Percentiles rank a stretch among this genome's conserved stretches.
Conservation (phyloP, 2,113 vertebrate species). For the Sinocyclocheilus maitianheensis region DNA sequence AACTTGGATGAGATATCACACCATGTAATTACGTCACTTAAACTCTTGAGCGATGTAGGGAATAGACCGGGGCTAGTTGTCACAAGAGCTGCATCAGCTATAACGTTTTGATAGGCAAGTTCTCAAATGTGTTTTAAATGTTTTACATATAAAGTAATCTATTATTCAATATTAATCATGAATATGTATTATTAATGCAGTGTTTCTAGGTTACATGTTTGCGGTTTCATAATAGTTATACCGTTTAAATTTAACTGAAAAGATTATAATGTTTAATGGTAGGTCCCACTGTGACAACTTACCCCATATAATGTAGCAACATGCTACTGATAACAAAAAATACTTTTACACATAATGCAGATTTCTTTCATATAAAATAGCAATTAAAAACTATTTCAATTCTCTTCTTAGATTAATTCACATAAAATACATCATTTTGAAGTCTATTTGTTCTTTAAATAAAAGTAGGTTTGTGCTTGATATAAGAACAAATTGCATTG, state of each 20-base stretch:
- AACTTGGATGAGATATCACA: too few relatives aligned
- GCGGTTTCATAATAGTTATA: neutral
- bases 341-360: neutral
- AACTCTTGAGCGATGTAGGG: too few relatives aligned
- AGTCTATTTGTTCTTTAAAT: neutral
- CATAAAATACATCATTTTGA: neutral
- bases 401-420: neutral
- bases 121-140: too few relatives aligned
- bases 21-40: too few relatives aligned
- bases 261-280: too few relatives aligned
- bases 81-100: too few relatives aligned
- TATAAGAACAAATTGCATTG: neutral
- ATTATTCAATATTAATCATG: too few relatives aligned
- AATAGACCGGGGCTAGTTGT: too few relatives aligned
- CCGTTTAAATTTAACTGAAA: neutral
- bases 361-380: neutral
- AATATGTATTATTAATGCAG: too few relatives aligned
- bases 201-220: too few relatives aligned
- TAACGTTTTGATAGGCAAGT: too few relatives aligned
- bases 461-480: conserved; percentile 6
- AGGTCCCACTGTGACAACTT: neutral
- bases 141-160: too few relatives aligned
- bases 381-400: neutral
- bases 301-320: neutral
- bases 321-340: neutral